These are phyloP conservation scores for Temnothorax longispinosus DNA, from an alignment of 1,140 invertebrate genomes.

Conservation along the genomic window DNA sequence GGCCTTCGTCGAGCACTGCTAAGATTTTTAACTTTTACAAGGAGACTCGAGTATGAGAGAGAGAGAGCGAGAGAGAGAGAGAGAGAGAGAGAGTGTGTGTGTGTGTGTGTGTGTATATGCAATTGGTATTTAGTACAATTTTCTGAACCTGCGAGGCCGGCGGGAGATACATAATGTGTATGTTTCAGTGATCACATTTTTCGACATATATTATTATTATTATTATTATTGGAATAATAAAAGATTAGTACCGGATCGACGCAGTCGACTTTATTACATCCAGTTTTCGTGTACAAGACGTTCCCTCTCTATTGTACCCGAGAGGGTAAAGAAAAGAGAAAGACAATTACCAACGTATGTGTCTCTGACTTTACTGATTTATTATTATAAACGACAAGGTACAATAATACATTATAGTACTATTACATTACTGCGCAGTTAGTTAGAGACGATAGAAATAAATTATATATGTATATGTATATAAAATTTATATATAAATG, in stretches of 20 bases:
- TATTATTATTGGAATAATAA: constrained; percentile 76
- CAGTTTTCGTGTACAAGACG: neutral
- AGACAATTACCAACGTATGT: neutral
- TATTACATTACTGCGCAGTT: constrained; percentile 66
- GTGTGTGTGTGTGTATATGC: neutral
- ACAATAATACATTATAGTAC: constrained; percentile 70
- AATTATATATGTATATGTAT: constrained; percentile 74
- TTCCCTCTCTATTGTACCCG: neutral
- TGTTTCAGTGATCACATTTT: constrained; percentile 75
- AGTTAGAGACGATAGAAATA: constrained; percentile 76
- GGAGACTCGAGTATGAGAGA: constrained; percentile 27
- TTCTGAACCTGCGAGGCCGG: constrained; percentile 31
- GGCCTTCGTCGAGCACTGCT: constrained; percentile 55
- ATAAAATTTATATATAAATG: constrained; percentile 8
- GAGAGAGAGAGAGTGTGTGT: neutral
- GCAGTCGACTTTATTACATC: constrained; percentile 58
- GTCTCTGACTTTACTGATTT: constrained; percentile 61
- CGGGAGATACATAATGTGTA: constrained; percentile 59
- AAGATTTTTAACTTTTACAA: constrained; percentile 74
- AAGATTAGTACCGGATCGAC: constrained; percentile 63
- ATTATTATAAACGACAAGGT: constrained; percentile 71
- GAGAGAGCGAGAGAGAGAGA: too few relatives aligned
- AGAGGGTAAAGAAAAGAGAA: constrained; percentile 18
- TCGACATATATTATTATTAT: constrained; percentile 72
- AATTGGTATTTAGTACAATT: constrained; percentile 72